Evolutionary conservation across 2,797 vertebrate genomes (phyloP).

Genomic region (Varecia variegata): DNA sequence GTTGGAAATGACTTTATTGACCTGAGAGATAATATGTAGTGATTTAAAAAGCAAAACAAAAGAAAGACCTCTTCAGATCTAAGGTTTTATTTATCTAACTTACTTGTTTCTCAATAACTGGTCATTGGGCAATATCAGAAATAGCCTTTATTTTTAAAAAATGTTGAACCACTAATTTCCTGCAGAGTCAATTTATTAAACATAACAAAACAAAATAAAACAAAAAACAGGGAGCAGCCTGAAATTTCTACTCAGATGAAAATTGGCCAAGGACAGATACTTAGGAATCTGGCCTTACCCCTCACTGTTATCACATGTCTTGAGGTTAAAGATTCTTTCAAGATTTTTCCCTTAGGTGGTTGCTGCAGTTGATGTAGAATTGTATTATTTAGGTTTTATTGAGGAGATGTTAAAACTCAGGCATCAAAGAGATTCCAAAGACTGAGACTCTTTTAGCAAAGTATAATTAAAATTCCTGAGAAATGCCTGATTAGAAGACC

Average conservation of each 20-base stretch:
- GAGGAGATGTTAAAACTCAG: neutral
- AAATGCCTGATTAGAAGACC: neutral
- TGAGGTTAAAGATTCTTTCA: neutral
- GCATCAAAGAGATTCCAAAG: neutral
- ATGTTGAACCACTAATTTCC: neutral
- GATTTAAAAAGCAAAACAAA: slow-evolving; percentile 33
- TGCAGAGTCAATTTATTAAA: neutral
- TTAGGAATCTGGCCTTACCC: neutral
- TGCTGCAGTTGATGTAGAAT: neutral
- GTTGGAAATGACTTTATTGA: slow-evolving; percentile 11
- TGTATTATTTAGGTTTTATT: neutral
- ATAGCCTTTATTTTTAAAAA: neutral
- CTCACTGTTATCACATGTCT: neutral
- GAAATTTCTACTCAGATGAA: neutral
- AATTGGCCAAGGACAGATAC: neutral
- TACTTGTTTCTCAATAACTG: neutral
- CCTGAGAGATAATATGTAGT: neutral
- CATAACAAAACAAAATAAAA: neutral
- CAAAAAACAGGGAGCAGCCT: neutral
- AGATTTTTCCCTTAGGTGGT: neutral
- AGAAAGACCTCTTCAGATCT: neutral
- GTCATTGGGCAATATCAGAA: neutral
- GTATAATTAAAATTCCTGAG: slow-evolving; percentile 36
- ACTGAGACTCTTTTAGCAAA: neutral
- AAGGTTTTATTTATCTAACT: slow-evolving; percentile 40